These are phyloP conservation scores for Zeugodacus cucurbitae DNA, from an alignment of 1,140 invertebrate genomes.

Conservation along the genomic window DNA sequence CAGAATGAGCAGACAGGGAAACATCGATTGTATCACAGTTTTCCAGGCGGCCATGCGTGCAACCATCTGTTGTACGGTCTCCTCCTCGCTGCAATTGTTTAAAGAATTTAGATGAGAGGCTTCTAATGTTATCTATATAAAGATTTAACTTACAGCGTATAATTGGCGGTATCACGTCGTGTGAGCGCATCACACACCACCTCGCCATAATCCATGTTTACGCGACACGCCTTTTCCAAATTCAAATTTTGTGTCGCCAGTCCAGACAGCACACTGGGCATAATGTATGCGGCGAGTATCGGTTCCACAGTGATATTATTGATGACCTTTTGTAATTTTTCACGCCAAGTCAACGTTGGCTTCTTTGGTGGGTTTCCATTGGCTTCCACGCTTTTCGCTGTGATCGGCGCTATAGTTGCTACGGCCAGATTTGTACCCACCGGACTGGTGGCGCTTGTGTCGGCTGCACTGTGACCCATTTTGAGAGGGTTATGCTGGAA, in stretches of 20 bases:
- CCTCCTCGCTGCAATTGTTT: slow-evolving; percentile 70
- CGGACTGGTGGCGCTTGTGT: not conserved
- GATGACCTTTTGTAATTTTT: slow-evolving; percentile 70
- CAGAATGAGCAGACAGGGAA: slow-evolving; percentile 80
- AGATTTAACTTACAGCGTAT: slow-evolving; percentile 67
- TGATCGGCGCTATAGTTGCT: not conserved
- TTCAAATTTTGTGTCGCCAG: slow-evolving; percentile 84
- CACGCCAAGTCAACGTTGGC: slow-evolving; percentile 65
- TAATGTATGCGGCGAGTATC: slow-evolving; percentile 82
- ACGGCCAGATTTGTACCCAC: not conserved
- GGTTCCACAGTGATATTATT: slow-evolving; percentile 83
- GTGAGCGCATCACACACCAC: slow-evolving; percentile 79
- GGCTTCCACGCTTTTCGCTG: not conserved
- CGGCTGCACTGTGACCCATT: slow-evolving; percentile 24
- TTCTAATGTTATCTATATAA: not conserved
- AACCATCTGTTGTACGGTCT: slow-evolving; percentile 79
- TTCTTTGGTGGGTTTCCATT: not conserved
- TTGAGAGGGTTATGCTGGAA: not conserved
- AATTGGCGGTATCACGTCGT: slow-evolving; percentile 76
- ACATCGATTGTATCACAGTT: slow-evolving; percentile 78
- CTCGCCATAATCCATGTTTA: slow-evolving; percentile 78
- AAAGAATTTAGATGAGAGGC: too few species aligned
- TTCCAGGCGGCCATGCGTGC: slow-evolving; percentile 84
- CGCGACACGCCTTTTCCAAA: slow-evolving; percentile 84
- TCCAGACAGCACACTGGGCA: slow-evolving; percentile 81